Evolutionary conservation across 2,888 invertebrate genomes (phyloP).

Genomic region (Drosophila pseudotalamancana): DNA sequence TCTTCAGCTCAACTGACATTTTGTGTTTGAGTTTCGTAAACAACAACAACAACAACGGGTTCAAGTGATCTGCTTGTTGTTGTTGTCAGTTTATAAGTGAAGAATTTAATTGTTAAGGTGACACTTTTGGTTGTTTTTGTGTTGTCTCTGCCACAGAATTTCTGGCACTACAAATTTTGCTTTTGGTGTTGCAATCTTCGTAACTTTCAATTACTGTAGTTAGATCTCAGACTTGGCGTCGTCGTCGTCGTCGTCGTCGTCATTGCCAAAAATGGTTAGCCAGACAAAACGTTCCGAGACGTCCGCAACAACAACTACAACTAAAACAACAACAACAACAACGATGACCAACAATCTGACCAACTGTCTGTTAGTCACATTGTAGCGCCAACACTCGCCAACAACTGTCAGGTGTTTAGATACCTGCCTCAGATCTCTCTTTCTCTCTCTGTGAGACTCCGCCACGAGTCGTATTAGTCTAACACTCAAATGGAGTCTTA

Average conservation of each 20-base stretch:
- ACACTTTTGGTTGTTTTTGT: conserved; percentile 31
- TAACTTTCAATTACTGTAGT: conserved; percentile 54
- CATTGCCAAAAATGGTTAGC: conserved; percentile 74
- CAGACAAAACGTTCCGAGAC: conserved; percentile 41
- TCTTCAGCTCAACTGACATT: conserved; percentile 42
- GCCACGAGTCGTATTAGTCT: conserved; percentile 59
- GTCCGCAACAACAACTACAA: conserved; percentile 34
- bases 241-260: conserved; percentile 50
- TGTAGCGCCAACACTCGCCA: conserved; percentile 67
- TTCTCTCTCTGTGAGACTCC: conserved; percentile 25
- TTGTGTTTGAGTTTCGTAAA: conserved; percentile 28
- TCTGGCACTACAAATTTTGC: conserved; percentile 8
- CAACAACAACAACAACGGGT: conserved; percentile 5
- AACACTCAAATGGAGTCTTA: conserved; percentile 1
- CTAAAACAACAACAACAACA: conserved; percentile 49
- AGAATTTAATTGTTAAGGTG: conserved; percentile 49
- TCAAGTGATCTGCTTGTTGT: conserved; percentile 14
- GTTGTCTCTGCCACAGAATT: conserved; percentile 16
- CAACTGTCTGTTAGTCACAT: conserved; percentile 49
- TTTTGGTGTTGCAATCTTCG: conserved; percentile 40
- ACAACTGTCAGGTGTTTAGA: conserved; percentile 76
- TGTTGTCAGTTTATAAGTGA: conserved; percentile 18
- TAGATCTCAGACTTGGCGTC: conserved; percentile 38
- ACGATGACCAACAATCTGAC: conserved; percentile 31
- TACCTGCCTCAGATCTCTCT: conserved; percentile 45